Percentiles rank a stretch among this genome's conserved stretches.
phyloP scores from a whole-genome alignment of 2,113 vertebrate species.

The Hypomesus transpacificus region DNA sequence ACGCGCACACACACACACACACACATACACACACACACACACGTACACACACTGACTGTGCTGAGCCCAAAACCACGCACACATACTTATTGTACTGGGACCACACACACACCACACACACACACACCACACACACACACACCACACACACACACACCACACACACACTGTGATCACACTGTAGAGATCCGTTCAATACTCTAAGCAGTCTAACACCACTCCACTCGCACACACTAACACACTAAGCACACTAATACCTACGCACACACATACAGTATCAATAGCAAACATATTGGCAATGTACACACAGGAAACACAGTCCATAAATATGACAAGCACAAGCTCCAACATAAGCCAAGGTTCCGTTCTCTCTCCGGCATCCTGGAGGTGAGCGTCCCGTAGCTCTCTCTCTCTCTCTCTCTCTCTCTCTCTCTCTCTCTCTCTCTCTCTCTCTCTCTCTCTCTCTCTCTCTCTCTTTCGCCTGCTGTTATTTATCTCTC shows the following conservation, averaged over 20 bases:
- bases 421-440: not conserved
- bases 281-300: not conserved
- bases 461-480: not conserved
- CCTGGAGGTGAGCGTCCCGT: too few species aligned
- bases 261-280: not conserved
- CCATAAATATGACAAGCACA: slow-evolving; percentile 1
- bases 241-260: not conserved
- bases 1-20: slow-evolving; percentile 13
- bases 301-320: slow-evolving; percentile 10
- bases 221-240: not conserved
- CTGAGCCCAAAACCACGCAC: not conserved
- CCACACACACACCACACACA: too few species aligned
- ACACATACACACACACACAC: slow-evolving; percentile 5
- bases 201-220: too few species aligned
- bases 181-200: too few species aligned
- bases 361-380: too few species aligned
- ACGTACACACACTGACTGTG: not conserved
- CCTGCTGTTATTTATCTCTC: too few species aligned
- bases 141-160: not conserved
- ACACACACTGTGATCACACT: not conserved
- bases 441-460: slow-evolving; percentile 9
- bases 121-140: not conserved
- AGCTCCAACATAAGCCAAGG: not conserved
- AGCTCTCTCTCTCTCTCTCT: not conserved
- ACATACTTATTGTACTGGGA: not conserved